Conservation (phyloP, 2,888 invertebrate genomes). For the Zelleria hepariella region DNA sequence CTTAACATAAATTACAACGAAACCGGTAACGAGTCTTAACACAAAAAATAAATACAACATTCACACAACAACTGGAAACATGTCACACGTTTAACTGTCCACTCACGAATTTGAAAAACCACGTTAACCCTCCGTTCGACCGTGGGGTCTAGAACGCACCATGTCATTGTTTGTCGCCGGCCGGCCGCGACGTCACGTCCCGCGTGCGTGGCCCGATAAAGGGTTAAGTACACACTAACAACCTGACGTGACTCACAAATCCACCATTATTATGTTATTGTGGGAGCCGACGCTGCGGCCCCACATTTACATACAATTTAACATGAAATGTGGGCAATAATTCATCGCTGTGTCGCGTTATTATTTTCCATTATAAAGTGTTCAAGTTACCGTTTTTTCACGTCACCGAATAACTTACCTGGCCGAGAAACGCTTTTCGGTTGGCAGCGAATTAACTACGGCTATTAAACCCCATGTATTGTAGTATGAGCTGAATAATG, state of each 20-base stretch:
- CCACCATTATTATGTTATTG: slow-evolving; percentile 72
- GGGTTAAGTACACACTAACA: slow-evolving; percentile 72
- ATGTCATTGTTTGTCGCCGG: slow-evolving; percentile 30
- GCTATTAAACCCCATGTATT: slow-evolving; percentile 35
- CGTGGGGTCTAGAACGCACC: slow-evolving; percentile 21
- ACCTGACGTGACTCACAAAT: slow-evolving; percentile 71
- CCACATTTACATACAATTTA: slow-evolving; percentile 70
- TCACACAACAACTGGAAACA: slow-evolving; percentile 19
- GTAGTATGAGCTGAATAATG: slow-evolving; percentile 37
- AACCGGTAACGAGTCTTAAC: slow-evolving; percentile 19
- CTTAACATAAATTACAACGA: not conserved
- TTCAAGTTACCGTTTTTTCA: slow-evolving; percentile 54
- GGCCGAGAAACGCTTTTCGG: slow-evolving; percentile 24
- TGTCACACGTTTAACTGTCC: slow-evolving; percentile 42
- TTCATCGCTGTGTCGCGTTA: slow-evolving; percentile 61
- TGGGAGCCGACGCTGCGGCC: slow-evolving; percentile 62
- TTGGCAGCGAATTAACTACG: slow-evolving; percentile 38
- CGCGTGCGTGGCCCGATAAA: slow-evolving; percentile 69
- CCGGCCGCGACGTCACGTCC: slow-evolving; percentile 61
- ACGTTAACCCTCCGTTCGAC: slow-evolving; percentile 15
- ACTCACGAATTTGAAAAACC: slow-evolving; percentile 28
- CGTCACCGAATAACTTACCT: slow-evolving; percentile 48
- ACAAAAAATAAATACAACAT: slow-evolving; percentile 16
- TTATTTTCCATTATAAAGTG: slow-evolving; percentile 67
- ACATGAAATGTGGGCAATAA: slow-evolving; percentile 70